phyloP scores from a whole-genome alignment of 2,113 vertebrate species.

The Eublepharis macularius region DNA sequence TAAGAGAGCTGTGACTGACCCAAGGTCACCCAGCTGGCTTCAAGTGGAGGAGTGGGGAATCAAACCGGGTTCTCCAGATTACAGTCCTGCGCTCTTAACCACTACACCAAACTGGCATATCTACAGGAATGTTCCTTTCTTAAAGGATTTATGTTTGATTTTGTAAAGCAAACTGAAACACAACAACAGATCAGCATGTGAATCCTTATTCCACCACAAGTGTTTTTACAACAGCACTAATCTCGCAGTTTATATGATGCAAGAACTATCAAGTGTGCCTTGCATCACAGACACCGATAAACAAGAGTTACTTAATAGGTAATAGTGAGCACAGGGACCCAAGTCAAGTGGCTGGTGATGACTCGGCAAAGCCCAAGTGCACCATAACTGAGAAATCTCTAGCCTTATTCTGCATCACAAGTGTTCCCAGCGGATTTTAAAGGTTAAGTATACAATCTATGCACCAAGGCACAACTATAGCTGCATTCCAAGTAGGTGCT shows the following conservation, averaged over 20 bases:
- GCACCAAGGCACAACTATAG: neutral
- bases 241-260: slow-evolving; percentile 47
- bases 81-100: too few species aligned
- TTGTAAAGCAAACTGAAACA: slow-evolving; percentile 1
- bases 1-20: too few species aligned
- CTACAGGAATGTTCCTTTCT: neutral
- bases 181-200: neutral
- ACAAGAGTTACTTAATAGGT: slow-evolving; percentile 28
- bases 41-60: too few species aligned
- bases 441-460: neutral
- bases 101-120: too few species aligned
- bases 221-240: slow-evolving; percentile 35
- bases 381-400: neutral
- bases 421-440: too few species aligned
- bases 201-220: neutral
- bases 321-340: neutral
- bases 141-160: neutral
- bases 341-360: neutral
- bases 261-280: slow-evolving; percentile 52
- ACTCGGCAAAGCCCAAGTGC: neutral
- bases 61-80: too few species aligned
- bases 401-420: neutral
- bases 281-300: slow-evolving; percentile 26
- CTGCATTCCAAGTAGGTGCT: neutral
- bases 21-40: too few species aligned